A percentile compares a stretch with the other conserved stretches of the same genome.
phyloP scores from a whole-genome alignment of 2,797 vertebrate genomes.

The Tokudaia tokunoshimensis region DNA sequence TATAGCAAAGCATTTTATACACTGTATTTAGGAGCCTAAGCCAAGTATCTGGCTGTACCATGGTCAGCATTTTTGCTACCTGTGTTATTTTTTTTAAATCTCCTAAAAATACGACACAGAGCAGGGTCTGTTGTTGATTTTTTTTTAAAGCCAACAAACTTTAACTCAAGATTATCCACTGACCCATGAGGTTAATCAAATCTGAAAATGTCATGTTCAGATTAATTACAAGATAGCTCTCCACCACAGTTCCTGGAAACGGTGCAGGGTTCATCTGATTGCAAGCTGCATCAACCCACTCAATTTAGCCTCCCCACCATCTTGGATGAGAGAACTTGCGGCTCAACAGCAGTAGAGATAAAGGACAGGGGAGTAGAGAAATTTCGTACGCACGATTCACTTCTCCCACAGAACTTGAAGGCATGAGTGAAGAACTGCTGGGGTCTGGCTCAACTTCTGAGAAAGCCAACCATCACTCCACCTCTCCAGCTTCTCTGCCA shows the following conservation, averaged over 20 bases:
- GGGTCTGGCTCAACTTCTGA: constrained; percentile 8
- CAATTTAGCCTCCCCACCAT: constrained; percentile 69
- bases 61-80: constrained; percentile 28
- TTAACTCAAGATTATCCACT: constrained; percentile 65
- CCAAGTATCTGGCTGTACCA: neutral
- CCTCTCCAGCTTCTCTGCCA: neutral
- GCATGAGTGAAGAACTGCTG: neutral
- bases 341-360: neutral
- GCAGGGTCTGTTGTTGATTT: constrained; percentile 54
- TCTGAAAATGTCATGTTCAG: constrained; percentile 67
- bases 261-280: constrained; percentile 60
- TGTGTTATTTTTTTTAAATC: constrained; percentile 48
- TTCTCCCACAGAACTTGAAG: constrained; percentile 31
- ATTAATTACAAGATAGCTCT: constrained; percentile 79
- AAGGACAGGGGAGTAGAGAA: neutral
- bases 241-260: constrained; percentile 68
- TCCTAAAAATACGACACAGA: constrained; percentile 27
- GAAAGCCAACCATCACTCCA: neutral
- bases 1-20: constrained; percentile 34
- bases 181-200: constrained; percentile 80
- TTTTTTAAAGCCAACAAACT: neutral
- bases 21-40: constrained; percentile 42
- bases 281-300: constrained; percentile 35
- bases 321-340: constrained; percentile 54
- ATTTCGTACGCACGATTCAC: neutral